A percentile compares a stretch with the other conserved stretches of the same genome.
phyloP scores from a whole-genome alignment of 2,888 invertebrate genomes.

The Rhogogaster chlorosoma region DNA sequence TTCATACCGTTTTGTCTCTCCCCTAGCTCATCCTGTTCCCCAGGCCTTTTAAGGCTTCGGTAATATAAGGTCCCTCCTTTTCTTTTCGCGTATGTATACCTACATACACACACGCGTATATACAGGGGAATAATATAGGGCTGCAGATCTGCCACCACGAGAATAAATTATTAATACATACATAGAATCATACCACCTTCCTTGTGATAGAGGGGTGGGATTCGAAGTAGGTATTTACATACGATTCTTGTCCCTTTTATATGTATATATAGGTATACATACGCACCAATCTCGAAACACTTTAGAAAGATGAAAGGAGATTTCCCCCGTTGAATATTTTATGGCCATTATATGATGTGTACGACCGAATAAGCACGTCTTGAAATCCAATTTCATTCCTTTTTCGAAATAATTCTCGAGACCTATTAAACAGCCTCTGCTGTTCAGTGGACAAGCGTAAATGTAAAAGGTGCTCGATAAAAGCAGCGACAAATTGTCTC shows the following conservation, averaged over 20 bases:
- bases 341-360: neutral
- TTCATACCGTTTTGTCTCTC: neutral
- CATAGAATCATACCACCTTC: neutral
- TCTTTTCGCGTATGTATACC: neutral
- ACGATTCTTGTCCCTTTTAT: conserved; percentile 19
- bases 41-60: conserved; percentile 29
- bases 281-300: conserved; percentile 14
- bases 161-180: conserved; percentile 42
- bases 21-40: neutral
- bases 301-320: conserved; percentile 34
- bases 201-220: neutral
- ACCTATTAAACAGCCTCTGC: neutral
- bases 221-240: neutral
- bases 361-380: neutral
- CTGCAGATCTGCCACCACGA: conserved; percentile 10
- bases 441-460: neutral
- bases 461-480: neutral
- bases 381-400: neutral
- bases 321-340: conserved; percentile 22
- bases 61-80: conserved; percentile 24
- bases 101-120: neutral
- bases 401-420: neutral
- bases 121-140: neutral
- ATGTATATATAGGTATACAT: neutral
- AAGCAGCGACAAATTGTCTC: conserved; percentile 18